phyloP scores from a whole-genome alignment of 23 tunicate species.

The Corella eumyota region DNA sequence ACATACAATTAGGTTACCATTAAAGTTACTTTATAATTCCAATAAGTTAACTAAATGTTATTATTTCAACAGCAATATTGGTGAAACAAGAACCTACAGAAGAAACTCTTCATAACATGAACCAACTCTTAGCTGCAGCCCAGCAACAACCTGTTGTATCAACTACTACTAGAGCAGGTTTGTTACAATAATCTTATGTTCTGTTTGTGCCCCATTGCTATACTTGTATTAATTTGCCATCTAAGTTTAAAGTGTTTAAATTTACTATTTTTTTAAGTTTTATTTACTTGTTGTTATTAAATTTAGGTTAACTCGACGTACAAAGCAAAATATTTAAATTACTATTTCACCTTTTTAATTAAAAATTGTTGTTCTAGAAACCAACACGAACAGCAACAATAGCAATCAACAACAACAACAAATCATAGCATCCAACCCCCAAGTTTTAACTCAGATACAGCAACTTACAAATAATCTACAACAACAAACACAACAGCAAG shows the following conservation, averaged over 20 bases:
- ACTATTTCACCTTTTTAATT: no score
- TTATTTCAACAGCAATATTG: slow-evolving; percentile 15
- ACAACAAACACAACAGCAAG: slow-evolving; percentile 57
- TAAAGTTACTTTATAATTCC: no score
- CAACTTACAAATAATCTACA: slow-evolving; percentile 59
- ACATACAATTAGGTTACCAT: no score
- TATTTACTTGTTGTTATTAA: no score
- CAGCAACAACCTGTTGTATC: slow-evolving; percentile 61
- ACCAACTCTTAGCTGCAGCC: slow-evolving; percentile 29
- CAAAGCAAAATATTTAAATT: no score
- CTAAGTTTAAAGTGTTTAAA: no score
- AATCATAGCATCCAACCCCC: slow-evolving; percentile 18
- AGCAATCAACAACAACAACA: slow-evolving; percentile 36
- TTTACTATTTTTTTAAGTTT: no score
- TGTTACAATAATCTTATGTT: no score
- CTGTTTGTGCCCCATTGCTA: no score
- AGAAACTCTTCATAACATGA: slow-evolving; percentile 3
- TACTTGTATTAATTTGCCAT: no score
- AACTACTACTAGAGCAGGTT: slow-evolving; percentile 11
- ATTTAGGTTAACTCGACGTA: no score
- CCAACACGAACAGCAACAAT: slow-evolving; percentile 56
- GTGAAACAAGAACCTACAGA: slow-evolving; percentile 34
- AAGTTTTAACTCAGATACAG: slow-evolving; percentile 39
- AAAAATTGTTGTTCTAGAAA: slow-evolving; percentile 12
- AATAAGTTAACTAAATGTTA: no score